Evolutionary conservation across 1,140 invertebrate species (phyloP), one percentile per base, ranked within the genome.

Genomic region (Drosophila murphyi): DNA sequence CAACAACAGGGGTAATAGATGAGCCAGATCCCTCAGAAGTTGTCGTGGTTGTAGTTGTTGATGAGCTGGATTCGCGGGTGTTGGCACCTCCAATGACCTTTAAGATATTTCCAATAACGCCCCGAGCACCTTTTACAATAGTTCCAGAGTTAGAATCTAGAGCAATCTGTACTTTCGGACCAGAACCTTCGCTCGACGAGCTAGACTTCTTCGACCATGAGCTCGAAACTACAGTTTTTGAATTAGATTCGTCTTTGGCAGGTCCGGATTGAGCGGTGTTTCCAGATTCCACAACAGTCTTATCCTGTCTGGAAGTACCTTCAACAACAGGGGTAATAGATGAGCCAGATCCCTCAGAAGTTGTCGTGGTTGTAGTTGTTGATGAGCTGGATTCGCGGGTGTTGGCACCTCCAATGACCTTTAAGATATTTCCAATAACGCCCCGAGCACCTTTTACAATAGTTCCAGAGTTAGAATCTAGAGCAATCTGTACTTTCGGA

Each of bases 391-490:
- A 43, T 1, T 43, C 10, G 39, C 4, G 10, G 4, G 39, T 4
- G 10, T 5, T 4, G 10, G 10, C 10, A 4, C 39, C 39, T 6
- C 10, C 39, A n/a, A 43, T 3, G 5, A 12, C 20, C 7, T 39
- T 52, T 20, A 72, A 67, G 5, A 72, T 54, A 12, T 45, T 67
- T 45, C 70, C 62, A 45, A 72, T 67, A 2, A 72, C 54, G 5
- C 70, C 70, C 1, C 62, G 62, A 7, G 59, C 2, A 10, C 37
- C 37, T n/a, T 34, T 20, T 20, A 20, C 10, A n/a, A 20, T 3
- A 6, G 45, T 32, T n/a, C 29, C 31, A 32, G 50, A 32, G 31
- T 31, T 51, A 31, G 12, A 29, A 41, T 41, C 60, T 20, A 34
- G 7, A 45, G 12, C 10, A 7, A 54, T 10, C 5, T 37, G 39